Percentiles rank a stretch among this genome's conserved stretches.
Evolutionary conservation across 2,797 vertebrate genomes (phyloP).

Genomic region (Cetoscarus ocellatus): DNA sequence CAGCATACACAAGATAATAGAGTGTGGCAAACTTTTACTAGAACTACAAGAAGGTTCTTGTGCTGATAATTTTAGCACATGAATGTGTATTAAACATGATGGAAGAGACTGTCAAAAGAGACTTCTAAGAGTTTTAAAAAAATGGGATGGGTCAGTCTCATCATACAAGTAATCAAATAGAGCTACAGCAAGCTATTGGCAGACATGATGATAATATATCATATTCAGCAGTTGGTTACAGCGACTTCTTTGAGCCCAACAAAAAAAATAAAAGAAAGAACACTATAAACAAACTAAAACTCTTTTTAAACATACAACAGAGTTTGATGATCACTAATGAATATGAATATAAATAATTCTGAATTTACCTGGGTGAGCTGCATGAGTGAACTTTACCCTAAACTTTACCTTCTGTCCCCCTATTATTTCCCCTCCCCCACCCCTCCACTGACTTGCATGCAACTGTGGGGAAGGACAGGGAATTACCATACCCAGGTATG

Average conservation of each 20-base stretch:
- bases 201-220: slow-evolving; percentile 5
- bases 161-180: slow-evolving; percentile 23
- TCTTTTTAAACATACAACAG: background rate
- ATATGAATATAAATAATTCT: too few species aligned
- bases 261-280: slow-evolving; percentile 5
- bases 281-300: background rate
- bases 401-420: too few species aligned
- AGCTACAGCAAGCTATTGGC: slow-evolving; percentile 15
- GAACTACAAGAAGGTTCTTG: slow-evolving; percentile 4
- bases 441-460: too few species aligned
- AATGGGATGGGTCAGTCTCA: slow-evolving; percentile 9
- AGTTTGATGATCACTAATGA: too few species aligned
- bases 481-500: too few species aligned
- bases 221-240: slow-evolving; percentile 19
- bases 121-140: slow-evolving; percentile 29
- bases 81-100: slow-evolving; percentile 19
- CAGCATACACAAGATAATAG: background rate
- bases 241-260: background rate
- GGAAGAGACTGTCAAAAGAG: slow-evolving; percentile 7
- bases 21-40: slow-evolving; percentile 32
- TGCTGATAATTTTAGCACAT: slow-evolving; percentile 19
- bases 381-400: too few species aligned
- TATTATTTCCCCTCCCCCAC: too few species aligned
- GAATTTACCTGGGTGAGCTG: too few species aligned
- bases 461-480: too few species aligned